Base-by-base conservation (phyloP, 92 coral and sea anemone genomes). In the Epizoanthus ramosus region DNA sequence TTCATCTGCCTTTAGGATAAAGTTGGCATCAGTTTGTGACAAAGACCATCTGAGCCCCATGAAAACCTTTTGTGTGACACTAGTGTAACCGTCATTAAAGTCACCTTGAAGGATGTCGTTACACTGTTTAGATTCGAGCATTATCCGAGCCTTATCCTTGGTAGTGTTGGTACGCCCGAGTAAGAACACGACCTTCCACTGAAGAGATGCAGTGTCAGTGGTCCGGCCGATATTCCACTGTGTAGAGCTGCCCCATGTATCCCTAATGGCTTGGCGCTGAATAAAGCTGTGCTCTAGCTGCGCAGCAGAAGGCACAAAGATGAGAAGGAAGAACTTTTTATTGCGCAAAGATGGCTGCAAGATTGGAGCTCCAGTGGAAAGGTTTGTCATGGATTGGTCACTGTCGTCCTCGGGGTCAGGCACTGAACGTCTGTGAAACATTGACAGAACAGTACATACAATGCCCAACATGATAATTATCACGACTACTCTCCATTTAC, bases 1-100 rank as follows among this genome's bases (percentile, higher is more conserved):
- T 17, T 89, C 90, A 65, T 89, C 92, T 3, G 87, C 91, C 67
- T 90, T 90, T 14, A 90, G 84, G 16, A 90, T 67, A 54, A 79
- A 90, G 31, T 67, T 73, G 45, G 76, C 63, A 8, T 68, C 73
- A 21, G 81, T 54, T 17, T 66, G 81, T 31, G 57, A 39, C 15
- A 45, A 13, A 4, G 88, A 88, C 93, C 91, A 90, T 56, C 71
- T 75, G 17, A 90, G 67, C 21, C 93, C 91, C 93, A 90, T 90
- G 47, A 73, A 90, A 21, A 90, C 88, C 63, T 90, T 90, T n/a
- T 83, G 68, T 23, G 89, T 74, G 23, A 90, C 66, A 41, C 83
- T 87, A 10, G 33, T 12, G 57, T 87, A 90, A 17, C 75, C 76
- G n/a, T 90, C 93, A 10, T 22, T 16, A 16, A 90, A 90, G 18